Evolutionary conservation across 2,797 vertebrate species (phyloP), one percentile per base, ranked within the genome.

Genomic region (Orestias chungarensis): DNA sequence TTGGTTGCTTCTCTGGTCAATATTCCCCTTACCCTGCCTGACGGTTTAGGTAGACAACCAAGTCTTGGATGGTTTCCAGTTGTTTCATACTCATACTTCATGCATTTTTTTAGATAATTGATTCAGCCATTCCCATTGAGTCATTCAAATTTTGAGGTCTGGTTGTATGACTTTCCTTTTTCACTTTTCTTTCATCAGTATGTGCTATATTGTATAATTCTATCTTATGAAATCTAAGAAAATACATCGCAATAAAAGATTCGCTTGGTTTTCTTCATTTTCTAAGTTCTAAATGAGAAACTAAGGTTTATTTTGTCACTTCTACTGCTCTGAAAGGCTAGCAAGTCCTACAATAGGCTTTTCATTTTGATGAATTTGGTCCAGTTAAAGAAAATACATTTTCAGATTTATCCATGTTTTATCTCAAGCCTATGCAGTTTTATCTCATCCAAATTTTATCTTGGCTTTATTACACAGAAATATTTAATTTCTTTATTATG

Each of bases 401-500:
- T 57, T 64, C 47, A 54, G 0, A 33, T 59, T 33, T 54, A 15
- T 62, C 54, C 65, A 64, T 27, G 40, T 35, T 46, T 47, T 29
- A 35, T 20, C 43, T 54, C 50, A n/a, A n/a, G n/a, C n/a, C n/a
- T n/a, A n/a, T n/a, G n/a, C n/a, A n/a, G n/a, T n/a, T n/a, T n/a
- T n/a, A n/a, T n/a, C n/a, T n/a, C n/a, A n/a, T n/a, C n/a, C n/a
- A n/a, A 25, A n/a, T 67, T 31, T 74, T 74, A 75, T 40, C 43
- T n/a, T 66, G 40, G 5, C 68, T 31, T 55, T 27, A 11, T 62
- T 68, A 67, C 66, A 38, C 20, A 33, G 40, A 52, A 55, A 38
- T n/a, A 43, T 33, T 2, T 27, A 55, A 70, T 66, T 66, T 29
- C 40, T 71, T 49, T 35, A 68, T 71, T 64, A 73, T 25, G n/a